Evolutionary conservation across 1,140 invertebrate genomes (phyloP).

Genomic region (Cherax quadricarinatus): DNA sequence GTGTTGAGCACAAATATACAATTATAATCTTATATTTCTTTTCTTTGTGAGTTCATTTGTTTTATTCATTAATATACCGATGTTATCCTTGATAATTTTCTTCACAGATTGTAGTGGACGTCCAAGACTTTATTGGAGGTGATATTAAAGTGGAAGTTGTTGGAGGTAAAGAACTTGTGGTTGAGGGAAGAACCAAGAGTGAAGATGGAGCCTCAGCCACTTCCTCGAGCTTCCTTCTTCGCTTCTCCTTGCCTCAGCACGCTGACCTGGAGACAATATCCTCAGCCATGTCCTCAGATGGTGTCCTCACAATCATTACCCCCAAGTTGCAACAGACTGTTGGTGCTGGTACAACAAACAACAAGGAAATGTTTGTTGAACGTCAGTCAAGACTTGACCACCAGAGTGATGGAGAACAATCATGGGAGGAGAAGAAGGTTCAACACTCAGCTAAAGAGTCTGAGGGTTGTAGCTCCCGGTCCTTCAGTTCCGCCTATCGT

Average conservation of each 20-base stretch:
- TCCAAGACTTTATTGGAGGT: slow-evolving; percentile 42
- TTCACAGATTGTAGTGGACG: slow-evolving; percentile 33
- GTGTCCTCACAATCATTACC: slow-evolving; percentile 43
- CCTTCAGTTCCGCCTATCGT: background rate
- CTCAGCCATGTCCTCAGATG: slow-evolving; percentile 44
- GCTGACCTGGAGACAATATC: slow-evolving; percentile 25
- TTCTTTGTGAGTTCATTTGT: background rate
- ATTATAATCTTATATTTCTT: no score
- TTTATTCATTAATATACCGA: background rate
- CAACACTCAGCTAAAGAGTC: background rate
- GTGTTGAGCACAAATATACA: no score
- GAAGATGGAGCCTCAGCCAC: slow-evolving; percentile 32
- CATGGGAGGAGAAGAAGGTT: background rate
- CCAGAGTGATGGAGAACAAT: background rate
- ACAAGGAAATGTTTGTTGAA: background rate
- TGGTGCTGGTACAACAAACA: background rate
- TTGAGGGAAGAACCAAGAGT: slow-evolving; percentile 22
- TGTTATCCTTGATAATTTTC: background rate
- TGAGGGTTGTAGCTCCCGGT: slow-evolving; percentile 2
- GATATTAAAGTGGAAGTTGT: slow-evolving; percentile 30
- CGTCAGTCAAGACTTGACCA: background rate
- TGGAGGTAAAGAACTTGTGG: slow-evolving; percentile 11
- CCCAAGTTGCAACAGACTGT: slow-evolving; percentile 9
- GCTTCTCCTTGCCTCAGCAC: slow-evolving; percentile 13
- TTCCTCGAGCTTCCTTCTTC: slow-evolving; percentile 15